Base-by-base conservation (phyloP, 1,140 invertebrate species). In the Uloborus diversus region DNA sequence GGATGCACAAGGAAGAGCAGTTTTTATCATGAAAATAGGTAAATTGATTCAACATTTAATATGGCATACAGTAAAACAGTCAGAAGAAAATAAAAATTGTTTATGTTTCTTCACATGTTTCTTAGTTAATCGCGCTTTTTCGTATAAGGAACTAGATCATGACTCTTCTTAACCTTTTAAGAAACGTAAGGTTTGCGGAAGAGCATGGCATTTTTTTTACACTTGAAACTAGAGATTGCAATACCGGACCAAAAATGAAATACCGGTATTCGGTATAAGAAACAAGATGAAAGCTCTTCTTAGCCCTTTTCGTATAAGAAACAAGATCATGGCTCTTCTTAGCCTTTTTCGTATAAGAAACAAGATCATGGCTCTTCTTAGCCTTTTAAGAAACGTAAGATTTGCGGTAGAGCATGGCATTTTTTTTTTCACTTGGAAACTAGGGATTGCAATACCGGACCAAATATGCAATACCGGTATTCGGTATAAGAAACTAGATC, bases 1-100 rank as follows among this genome's bases (percentile, higher is more conserved):
- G 57, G 73, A 78, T 42, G 28, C 73, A 0, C 73, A 76, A n/a
- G 73, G 73, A 56, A 49, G 73, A 37, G 61, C 73, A 11, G 57
- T 76, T 13, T 76, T 76, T 32, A 25, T 76, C 5, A 76, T 76
- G 73, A 76, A 76, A 33, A 76, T 76, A 25, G 61, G 73, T 76
- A 56, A n/a, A 20, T 9, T 62, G 25, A 1, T 20, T 53, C 51
- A 20, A 53, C 17, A 42, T 42, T 17, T 42, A 17, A 42, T 42
- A 17, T 42, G 7, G 17, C 7, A 42, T 42, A 42, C 17, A 42
- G 7, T 9, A 9, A 42, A 9, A 42, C 17, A 42, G 7, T 9
- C 17, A 42, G 7, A 42, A 9, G 17, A 9, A 42, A 9, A 42
- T 42, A 42, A 9, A 42, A 9, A 42, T 53, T 4, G 9, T 14